These are phyloP conservation scores for Gymnoscelis rufifasciata DNA, from an alignment of 2,888 invertebrate species.

Conservation along the genomic window DNA sequence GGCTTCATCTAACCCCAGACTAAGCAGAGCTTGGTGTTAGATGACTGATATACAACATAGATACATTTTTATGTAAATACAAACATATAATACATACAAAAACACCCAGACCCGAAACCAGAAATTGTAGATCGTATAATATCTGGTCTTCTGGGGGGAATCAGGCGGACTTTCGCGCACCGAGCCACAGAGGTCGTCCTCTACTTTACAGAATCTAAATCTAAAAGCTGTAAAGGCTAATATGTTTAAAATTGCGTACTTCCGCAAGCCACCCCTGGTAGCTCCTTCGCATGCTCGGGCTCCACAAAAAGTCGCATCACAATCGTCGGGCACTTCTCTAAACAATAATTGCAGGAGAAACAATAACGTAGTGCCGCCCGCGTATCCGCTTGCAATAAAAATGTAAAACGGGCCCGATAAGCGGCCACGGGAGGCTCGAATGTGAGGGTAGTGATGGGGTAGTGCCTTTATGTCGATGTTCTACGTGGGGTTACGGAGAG, in stretches of 20 bases:
- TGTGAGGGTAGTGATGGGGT: constrained; percentile 53
- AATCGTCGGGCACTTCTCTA: constrained; percentile 49
- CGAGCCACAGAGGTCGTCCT: background rate
- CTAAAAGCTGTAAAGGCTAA: background rate
- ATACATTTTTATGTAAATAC: too few species aligned
- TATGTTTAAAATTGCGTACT: background rate
- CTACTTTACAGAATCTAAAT: too few species aligned
- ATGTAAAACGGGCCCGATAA: constrained; percentile 77
- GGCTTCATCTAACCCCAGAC: too few species aligned
- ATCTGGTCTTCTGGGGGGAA: too few species aligned
- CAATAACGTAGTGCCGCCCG: constrained; percentile 71
- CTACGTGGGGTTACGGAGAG: too few species aligned
- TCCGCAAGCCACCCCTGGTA: background rate
- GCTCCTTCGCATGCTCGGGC: background rate
- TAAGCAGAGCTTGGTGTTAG: too few species aligned
- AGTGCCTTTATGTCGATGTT: too few species aligned
- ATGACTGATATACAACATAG: too few species aligned
- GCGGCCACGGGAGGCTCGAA: constrained; percentile 68
- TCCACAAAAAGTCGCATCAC: constrained; percentile 9
- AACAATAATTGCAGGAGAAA: constrained; percentile 76
- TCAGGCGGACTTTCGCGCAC: too few species aligned
- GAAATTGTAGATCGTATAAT: too few species aligned
- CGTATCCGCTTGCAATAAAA: constrained; percentile 78
- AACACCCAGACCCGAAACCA: too few species aligned
- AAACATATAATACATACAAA: too few species aligned